Conservation (phyloP, 2,888 invertebrate species). For the Mycogona germanica region DNA sequence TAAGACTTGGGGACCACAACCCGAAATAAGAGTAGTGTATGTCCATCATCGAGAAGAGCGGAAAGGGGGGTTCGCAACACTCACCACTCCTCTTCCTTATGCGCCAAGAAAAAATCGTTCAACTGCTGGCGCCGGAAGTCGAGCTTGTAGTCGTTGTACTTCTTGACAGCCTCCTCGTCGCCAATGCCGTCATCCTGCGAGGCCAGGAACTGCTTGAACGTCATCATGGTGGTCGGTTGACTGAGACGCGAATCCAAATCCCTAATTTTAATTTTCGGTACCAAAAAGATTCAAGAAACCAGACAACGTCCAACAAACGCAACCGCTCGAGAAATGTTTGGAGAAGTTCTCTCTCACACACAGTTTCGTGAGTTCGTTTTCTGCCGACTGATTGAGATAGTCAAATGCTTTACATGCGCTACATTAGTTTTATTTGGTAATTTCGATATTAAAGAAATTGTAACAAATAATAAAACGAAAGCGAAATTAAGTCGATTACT, state of each 20-base stretch:
- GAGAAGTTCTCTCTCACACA: too few species aligned
- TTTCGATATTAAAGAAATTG: too few species aligned
- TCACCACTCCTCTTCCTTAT: constrained; percentile 99
- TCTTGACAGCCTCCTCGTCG: constrained; percentile 88
- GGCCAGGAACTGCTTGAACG: constrained; percentile 89
- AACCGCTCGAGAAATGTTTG: too few species aligned
- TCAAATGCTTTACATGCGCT: too few species aligned
- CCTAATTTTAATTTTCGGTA: constrained; percentile 8
- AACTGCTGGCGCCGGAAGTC: constrained; percentile 94
- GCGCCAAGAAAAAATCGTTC: constrained; percentile 96
- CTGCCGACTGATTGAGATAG: too few species aligned
- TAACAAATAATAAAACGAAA: too few species aligned
- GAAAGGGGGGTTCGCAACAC: constrained; percentile 30
- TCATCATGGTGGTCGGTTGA: constrained; percentile 91
- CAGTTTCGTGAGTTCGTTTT: too few species aligned
- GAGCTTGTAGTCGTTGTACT: constrained; percentile 96
- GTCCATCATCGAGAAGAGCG: neutral
- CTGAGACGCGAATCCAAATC: constrained; percentile 44
- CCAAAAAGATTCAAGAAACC: constrained; percentile 8
- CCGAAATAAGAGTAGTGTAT: neutral
- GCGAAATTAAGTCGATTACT: too few species aligned
- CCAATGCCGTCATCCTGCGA: constrained; percentile 97
- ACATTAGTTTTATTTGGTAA: too few species aligned
- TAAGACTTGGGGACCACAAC: too few species aligned
- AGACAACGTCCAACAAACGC: too few species aligned